Conservation (phyloP, 2,113 vertebrate species). For the Physeter macrocephalus region DNA sequence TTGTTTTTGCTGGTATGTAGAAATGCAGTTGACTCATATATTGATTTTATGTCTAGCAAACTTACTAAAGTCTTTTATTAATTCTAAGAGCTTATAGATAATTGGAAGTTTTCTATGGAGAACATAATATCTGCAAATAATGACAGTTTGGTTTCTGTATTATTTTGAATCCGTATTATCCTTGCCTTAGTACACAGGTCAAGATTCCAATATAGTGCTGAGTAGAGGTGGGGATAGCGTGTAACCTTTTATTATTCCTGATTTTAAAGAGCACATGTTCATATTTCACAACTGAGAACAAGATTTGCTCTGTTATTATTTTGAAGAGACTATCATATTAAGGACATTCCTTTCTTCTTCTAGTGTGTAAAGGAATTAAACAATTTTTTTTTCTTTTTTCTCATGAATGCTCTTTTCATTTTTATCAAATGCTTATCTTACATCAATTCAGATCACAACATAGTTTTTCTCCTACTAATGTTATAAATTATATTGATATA, state of each 20-base stretch:
- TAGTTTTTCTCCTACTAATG: background rate
- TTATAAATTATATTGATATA: background rate
- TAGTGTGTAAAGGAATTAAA: background rate
- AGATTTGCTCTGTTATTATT: background rate
- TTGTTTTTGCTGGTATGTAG: background rate
- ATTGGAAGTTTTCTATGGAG: background rate
- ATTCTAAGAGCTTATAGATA: background rate
- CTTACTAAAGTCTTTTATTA: background rate
- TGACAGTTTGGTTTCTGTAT: background rate
- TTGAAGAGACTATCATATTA: background rate
- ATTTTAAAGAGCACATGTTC: background rate
- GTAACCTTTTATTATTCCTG: background rate
- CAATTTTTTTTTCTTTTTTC: background rate
- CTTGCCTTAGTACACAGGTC: background rate
- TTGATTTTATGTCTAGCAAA: background rate
- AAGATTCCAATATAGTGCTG: background rate
- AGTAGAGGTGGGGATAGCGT: background rate
- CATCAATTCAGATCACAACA: background rate
- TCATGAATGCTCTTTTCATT: background rate
- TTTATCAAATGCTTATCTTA: background rate
- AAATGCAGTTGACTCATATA: background rate
- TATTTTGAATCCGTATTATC: background rate
- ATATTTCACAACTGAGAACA: background rate
- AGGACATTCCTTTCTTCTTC: background rate
- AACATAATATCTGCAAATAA: background rate